These are phyloP conservation scores for Bombycilla garrulus DNA, from an alignment of 2,113 vertebrate species.

Conservation along the genomic window DNA sequence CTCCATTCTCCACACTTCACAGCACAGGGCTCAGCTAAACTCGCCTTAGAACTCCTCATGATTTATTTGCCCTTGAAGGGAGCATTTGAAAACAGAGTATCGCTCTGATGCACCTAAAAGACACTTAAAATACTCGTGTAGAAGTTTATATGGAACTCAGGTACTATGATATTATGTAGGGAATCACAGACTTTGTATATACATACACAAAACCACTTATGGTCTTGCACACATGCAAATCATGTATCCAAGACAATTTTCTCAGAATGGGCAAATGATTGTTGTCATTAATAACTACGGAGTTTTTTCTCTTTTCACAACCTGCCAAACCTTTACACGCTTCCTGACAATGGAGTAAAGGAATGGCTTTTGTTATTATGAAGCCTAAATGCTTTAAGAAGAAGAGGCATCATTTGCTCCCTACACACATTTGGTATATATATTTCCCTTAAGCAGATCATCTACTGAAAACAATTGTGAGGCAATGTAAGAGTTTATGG, in stretches of 20 bases:
- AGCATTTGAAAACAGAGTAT: background rate
- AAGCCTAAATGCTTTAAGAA: background rate
- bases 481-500: background rate
- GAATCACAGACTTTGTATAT: background rate
- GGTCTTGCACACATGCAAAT: background rate
- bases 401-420: background rate
- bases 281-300: background rate
- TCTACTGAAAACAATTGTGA: background rate
- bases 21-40: background rate
- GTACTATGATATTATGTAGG: background rate
- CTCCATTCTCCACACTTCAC: background rate
- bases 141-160: background rate
- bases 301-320: background rate
- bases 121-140: background rate
- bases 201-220: background rate
- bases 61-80: background rate
- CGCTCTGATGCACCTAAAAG: background rate
- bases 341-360: background rate
- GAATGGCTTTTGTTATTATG: background rate
- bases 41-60: background rate
- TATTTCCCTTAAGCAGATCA: background rate
- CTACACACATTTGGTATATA: background rate
- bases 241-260: background rate
- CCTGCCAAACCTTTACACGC: background rate
- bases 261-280: background rate